Conservation (phyloP, 2,113 vertebrate genomes). For the Callaeas wilsoni region DNA sequence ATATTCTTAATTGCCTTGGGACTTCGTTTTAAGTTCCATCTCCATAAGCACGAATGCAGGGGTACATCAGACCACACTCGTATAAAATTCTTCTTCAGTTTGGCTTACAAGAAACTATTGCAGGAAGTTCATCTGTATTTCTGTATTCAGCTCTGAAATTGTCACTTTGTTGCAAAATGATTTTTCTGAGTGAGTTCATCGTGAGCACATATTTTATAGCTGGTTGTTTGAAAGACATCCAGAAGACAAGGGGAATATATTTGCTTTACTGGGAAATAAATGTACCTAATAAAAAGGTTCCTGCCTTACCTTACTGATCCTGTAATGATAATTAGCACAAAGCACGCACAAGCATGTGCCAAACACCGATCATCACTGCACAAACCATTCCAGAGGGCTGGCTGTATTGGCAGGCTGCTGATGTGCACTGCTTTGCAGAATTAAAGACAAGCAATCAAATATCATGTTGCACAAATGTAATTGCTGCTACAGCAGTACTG, state of each 20-base stretch:
- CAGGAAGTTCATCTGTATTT: not conserved
- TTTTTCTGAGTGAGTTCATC: not conserved
- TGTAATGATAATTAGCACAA: constrained; percentile 50
- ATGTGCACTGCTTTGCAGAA: constrained; percentile 38
- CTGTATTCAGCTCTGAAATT: not conserved
- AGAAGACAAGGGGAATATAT: not conserved
- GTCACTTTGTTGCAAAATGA: not conserved
- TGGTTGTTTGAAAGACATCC: constrained; percentile 4
- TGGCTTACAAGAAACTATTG: not conserved
- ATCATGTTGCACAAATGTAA: constrained; percentile 23
- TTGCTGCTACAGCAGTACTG: not conserved
- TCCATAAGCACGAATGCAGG: not conserved
- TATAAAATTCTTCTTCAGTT: not conserved
- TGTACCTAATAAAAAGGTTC: not conserved
- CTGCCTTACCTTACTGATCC: constrained; percentile 25
- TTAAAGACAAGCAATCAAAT: constrained; percentile 47
- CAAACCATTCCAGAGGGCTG: not conserved
- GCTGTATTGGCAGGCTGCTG: constrained; percentile 12
- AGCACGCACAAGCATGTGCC: constrained; percentile 28
- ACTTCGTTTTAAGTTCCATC: not conserved
- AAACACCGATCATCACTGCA: not conserved
- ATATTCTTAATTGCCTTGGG: not conserved
- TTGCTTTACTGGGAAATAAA: constrained; percentile 20
- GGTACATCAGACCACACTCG: not conserved
- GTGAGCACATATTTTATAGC: not conserved